Evolutionary conservation across 2,888 invertebrate species (phyloP).

Genomic region (Mesorhabditis spiculigera): DNA sequence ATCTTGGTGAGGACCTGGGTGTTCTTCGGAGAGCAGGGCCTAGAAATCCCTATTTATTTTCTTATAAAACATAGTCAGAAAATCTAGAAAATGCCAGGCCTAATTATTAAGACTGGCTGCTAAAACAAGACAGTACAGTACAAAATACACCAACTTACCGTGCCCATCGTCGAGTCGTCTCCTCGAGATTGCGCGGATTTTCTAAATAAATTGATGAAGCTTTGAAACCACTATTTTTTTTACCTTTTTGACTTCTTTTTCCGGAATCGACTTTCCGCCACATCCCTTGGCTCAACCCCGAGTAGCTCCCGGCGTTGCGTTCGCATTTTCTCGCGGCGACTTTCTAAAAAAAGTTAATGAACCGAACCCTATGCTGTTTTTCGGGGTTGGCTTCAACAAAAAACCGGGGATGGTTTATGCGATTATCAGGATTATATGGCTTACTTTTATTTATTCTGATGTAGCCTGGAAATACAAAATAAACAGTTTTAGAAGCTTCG

Average conservation of each 20-base stretch:
- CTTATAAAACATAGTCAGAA: no score
- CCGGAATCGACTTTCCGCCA: neutral
- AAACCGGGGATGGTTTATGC: no score
- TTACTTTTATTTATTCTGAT: no score
- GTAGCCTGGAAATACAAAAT: no score
- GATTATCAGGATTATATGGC: no score
- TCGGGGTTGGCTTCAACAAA: no score
- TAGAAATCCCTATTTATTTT: neutral
- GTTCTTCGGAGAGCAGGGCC: slow-evolving; percentile 1
- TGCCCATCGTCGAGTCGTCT: neutral
- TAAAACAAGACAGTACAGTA: neutral
- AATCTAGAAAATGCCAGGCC: no score
- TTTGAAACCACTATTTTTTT: neutral
- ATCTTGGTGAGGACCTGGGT: neutral
- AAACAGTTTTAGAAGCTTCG: no score
- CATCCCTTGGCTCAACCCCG: neutral
- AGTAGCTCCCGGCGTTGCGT: neutral
- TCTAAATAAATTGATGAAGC: no score
- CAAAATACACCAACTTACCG: neutral
- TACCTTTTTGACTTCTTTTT: slow-evolving; percentile 3
- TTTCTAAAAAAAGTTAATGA: neutral
- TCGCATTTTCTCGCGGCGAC: neutral
- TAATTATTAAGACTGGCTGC: neutral
- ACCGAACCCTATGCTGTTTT: no score
- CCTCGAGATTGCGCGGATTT: neutral